Conservation (phyloP, 2,888 invertebrate species). For the Hedychridium roseum region DNA sequence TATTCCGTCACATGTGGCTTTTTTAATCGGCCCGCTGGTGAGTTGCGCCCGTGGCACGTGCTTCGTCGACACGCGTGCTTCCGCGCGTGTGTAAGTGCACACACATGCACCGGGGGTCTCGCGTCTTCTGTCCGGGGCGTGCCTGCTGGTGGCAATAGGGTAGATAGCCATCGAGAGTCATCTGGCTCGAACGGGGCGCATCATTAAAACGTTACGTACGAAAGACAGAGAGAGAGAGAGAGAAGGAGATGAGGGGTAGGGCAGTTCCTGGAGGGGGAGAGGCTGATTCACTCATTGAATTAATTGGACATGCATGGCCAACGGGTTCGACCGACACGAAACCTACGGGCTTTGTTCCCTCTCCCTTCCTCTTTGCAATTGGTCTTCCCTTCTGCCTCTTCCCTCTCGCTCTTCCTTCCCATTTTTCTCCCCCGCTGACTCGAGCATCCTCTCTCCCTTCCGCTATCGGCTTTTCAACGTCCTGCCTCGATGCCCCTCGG, state of each 20-base stretch:
- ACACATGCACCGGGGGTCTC: conserved; percentile 20
- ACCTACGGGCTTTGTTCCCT: conserved; percentile 18
- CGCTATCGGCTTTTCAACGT: background rate
- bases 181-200: conserved; percentile 52
- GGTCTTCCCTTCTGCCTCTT: no score
- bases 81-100: no score
- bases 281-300: conserved; percentile 59
- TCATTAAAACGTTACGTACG: conserved; percentile 53
- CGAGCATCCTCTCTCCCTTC: conserved; percentile 2
- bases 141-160: conserved; percentile 60
- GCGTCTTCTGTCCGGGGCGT: conserved; percentile 31
- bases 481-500: conserved; percentile 13
- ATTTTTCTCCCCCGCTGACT: conserved; percentile 12
- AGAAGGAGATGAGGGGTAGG: conserved; percentile 22
- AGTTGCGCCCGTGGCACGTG: conserved; percentile 45
- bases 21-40: conserved; percentile 16
- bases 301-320: conserved; percentile 52
- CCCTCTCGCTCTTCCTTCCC: no score
- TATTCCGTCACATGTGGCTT: conserved; percentile 43
- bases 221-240: conserved; percentile 1
- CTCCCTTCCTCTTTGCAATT: no score
- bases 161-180: conserved; percentile 63
- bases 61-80: conserved; percentile 30
- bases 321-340: conserved; percentile 30
- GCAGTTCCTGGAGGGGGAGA: conserved; percentile 21